Percentiles rank a stretch among this genome's conserved stretches.
Conservation (phyloP, 2,888 invertebrate species). For the Apamea epomidion region DNA sequence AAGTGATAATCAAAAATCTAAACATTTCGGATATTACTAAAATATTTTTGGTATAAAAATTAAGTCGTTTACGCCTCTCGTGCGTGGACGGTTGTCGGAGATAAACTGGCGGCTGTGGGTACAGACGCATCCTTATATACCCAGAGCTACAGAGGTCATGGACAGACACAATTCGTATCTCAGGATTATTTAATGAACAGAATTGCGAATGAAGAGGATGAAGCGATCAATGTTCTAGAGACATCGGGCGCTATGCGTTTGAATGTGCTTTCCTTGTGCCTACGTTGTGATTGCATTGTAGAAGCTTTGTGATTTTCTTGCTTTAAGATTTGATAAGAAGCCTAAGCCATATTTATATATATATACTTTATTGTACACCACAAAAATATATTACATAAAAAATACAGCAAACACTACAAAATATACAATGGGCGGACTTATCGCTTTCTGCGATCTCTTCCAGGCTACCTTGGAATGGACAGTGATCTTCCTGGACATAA, state of each 20-base stretch:
- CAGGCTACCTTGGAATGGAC: neutral
- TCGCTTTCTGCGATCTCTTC: neutral
- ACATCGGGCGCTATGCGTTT: constrained; percentile 37
- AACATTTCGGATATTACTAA: constrained; percentile 72
- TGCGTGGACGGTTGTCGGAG: constrained; percentile 69
- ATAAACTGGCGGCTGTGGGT: constrained; percentile 71
- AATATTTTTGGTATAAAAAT: constrained; percentile 61
- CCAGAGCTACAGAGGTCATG: constrained; percentile 78
- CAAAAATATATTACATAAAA: neutral
- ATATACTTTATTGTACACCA: neutral
- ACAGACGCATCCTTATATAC: constrained; percentile 78
- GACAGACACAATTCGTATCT: constrained; percentile 75
- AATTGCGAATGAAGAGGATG: constrained; percentile 69
- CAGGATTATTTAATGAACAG: constrained; percentile 78
- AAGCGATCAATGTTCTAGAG: constrained; percentile 70
- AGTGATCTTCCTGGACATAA: neutral
- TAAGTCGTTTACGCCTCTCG: constrained; percentile 69
- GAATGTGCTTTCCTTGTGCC: constrained; percentile 23
- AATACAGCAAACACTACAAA: neutral
- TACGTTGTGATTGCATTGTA: constrained; percentile 6
- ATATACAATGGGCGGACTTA: neutral
- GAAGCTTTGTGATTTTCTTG: neutral
- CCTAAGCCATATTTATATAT: neutral
- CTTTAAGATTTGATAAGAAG: neutral
- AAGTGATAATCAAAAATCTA: constrained; percentile 71